Evolutionary conservation across 2,888 invertebrate genomes (phyloP).

Genomic region (Sericinus montela): DNA sequence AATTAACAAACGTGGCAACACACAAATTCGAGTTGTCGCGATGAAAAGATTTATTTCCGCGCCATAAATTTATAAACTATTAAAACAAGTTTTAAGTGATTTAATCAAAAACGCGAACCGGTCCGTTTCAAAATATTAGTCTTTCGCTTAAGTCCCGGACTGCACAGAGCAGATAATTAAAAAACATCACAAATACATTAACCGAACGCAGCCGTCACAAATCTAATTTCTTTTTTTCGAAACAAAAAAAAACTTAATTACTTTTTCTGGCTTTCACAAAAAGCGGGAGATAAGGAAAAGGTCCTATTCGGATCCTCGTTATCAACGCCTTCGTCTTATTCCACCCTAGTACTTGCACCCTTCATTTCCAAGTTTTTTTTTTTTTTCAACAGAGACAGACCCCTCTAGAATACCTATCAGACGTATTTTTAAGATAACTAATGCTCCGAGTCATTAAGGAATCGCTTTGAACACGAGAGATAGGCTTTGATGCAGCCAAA

Average conservation of each 20-base stretch:
- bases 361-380: constrained; percentile 51
- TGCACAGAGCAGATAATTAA: constrained; percentile 52
- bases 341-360: constrained; percentile 56
- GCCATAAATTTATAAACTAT: constrained; percentile 13
- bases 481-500: constrained; percentile 52
- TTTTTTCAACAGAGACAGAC: constrained; percentile 45
- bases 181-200: constrained; percentile 67
- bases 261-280: constrained; percentile 66
- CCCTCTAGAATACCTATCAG: constrained; percentile 57
- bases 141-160: constrained; percentile 21
- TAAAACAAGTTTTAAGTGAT: constrained; percentile 7
- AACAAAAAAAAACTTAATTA: constrained; percentile 71
- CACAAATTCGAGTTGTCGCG: constrained; percentile 3
- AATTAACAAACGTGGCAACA: constrained; percentile 12
- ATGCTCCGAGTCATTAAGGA: constrained; percentile 69
- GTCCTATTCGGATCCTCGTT: constrained; percentile 61
- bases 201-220: constrained; percentile 46
- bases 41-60: constrained; percentile 12
- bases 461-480: constrained; percentile 37
- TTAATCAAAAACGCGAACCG: constrained; percentile 8
- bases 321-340: constrained; percentile 51
- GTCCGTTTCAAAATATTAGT: constrained; percentile 6
- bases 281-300: constrained; percentile 62
- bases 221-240: constrained; percentile 65
- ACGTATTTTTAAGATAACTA: constrained; percentile 73